Conservation (phyloP, 2,113 vertebrate genomes). For the Caretta caretta region DNA sequence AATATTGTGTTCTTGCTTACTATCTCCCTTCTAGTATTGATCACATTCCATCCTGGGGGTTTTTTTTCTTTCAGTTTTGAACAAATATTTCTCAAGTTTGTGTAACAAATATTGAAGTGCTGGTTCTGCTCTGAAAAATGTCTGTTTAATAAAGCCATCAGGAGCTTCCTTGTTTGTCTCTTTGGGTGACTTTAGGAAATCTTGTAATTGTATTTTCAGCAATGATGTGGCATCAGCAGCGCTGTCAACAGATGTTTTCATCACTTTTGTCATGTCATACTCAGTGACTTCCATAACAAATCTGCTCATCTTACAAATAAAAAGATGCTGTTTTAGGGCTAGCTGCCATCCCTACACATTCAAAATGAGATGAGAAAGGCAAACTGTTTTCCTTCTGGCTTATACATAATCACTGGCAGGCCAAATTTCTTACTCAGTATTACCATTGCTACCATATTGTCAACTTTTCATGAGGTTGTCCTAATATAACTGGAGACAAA, state of each 20-base stretch:
- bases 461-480: background rate
- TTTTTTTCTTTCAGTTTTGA: conserved; percentile 49
- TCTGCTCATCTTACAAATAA: background rate
- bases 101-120: background rate
- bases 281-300: background rate
- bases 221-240: background rate
- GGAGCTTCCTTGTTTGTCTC: background rate
- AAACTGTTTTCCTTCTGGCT: background rate
- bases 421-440: background rate
- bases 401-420: background rate
- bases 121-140: background rate
- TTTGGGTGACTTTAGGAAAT: background rate
- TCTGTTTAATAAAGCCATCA: background rate
- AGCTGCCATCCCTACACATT: background rate
- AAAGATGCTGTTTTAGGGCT: background rate
- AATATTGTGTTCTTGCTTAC: conserved; percentile 42
- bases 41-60: conserved; percentile 36
- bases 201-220: background rate
- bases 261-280: background rate
- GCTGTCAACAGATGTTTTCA: background rate
- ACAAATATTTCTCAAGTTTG: conserved; percentile 11
- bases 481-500: background rate
- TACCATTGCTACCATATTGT: background rate
- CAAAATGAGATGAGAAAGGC: background rate
- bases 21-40: conserved; percentile 2